A percentile compares a stretch with the other conserved stretches of the same genome.
These are phyloP conservation scores for Halcyon chelicuti DNA, from an alignment of 2,797 vertebrate genomes.

Conservation along the genomic window DNA sequence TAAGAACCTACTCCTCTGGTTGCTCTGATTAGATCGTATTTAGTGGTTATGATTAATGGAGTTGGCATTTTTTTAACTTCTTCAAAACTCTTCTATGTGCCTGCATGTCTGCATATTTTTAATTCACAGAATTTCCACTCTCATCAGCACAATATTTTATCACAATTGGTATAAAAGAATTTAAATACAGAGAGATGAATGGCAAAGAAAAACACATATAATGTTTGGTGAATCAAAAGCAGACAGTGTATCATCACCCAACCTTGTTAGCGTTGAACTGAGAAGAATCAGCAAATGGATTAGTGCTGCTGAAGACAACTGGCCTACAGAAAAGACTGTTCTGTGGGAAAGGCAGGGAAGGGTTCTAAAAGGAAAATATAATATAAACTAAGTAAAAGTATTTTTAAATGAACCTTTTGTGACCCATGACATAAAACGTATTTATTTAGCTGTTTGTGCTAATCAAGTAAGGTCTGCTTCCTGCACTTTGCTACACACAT, in stretches of 20 bases:
- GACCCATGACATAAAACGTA: neutral
- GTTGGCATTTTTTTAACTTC: neutral
- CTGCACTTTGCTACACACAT: neutral
- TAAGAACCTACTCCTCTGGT: neutral
- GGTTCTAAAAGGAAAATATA: slow-evolving; percentile 88
- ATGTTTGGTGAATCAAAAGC: slow-evolving; percentile 41
- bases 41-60: neutral
- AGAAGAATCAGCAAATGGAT: slow-evolving; percentile 85
- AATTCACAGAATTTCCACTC: neutral
- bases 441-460: neutral
- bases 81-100: neutral
- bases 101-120: neutral
- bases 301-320: slow-evolving; percentile 85
- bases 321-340: slow-evolving; percentile 82
- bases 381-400: slow-evolving; percentile 51
- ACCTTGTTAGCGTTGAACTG: slow-evolving; percentile 87
- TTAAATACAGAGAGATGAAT: slow-evolving; percentile 28
- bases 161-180: neutral
- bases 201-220: neutral
- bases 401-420: neutral
- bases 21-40: neutral
- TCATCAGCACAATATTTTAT: slow-evolving; percentile 17
- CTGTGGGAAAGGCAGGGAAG: slow-evolving; percentile 84
- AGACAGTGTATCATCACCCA: slow-evolving; percentile 76
- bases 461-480: neutral